A percentile compares a stretch with the other conserved stretches of the same genome.
Conservation (phyloP, 2,113 vertebrate species). For the Gavialis gangeticus region DNA sequence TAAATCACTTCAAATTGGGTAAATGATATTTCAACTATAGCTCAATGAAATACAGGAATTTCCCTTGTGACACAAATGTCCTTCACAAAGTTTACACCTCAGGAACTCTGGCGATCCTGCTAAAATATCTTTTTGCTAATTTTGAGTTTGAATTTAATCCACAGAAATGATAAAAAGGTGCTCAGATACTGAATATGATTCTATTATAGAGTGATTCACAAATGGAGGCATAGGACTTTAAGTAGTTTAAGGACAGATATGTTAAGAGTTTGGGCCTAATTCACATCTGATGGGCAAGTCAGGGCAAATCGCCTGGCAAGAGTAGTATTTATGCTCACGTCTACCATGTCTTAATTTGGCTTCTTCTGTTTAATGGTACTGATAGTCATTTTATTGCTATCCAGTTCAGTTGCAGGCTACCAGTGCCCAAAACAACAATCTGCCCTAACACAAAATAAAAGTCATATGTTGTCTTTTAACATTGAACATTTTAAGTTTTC, state of each 20-base stretch:
- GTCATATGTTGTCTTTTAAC: not conserved
- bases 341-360: not conserved
- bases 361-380: not conserved
- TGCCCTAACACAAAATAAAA: not conserved
- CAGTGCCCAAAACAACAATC: not conserved
- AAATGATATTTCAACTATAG: slow-evolving; percentile 35
- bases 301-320: not conserved
- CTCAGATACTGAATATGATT: slow-evolving; percentile 9
- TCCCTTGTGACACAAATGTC: not conserved
- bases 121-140: slow-evolving; percentile 38
- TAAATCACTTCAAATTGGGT: slow-evolving; percentile 29
- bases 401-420: not conserved
- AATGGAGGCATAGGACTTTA: slow-evolving; percentile 10
- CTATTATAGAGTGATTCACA: not conserved
- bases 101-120: not conserved
- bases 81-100: slow-evolving; percentile 29
- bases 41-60: slow-evolving; percentile 38
- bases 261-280: not conserved
- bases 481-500: not conserved
- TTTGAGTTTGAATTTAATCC: slow-evolving; percentile 38
- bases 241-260: slow-evolving; percentile 7
- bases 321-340: not conserved
- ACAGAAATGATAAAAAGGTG: slow-evolving; percentile 32
- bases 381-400: not conserved
- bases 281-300: not conserved